Base-by-base conservation (phyloP, 1,140 invertebrate genomes). In the Sarcophaga bullata region DNA sequence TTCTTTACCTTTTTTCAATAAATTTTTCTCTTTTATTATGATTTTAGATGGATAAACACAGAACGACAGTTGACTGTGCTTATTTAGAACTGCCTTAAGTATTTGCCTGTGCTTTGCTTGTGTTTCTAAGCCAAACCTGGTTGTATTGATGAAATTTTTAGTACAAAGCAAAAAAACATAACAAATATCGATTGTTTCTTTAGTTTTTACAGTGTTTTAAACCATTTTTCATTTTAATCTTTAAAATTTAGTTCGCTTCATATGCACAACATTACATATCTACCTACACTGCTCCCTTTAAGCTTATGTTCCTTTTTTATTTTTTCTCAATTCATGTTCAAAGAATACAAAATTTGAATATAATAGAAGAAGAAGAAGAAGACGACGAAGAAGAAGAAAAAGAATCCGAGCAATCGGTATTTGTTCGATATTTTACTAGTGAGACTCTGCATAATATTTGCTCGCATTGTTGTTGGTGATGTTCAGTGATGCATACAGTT, bases 401-500 rank as follows among this genome's bases (percentile, higher is more conserved):
- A 37, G 25, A 2, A 37, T 37, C 25, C 4, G 25, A 37, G 25
- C 25, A 37, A 37, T 37, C 25, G 25, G 25, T 37, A 37, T 37
- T 37, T 37, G 25, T 37, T 37, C 25, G 25, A 37, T 37, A 37
- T 37, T 37, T 37, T 37, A 37, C 25, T 37, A 37, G 25, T 37
- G 25, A 37, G 25, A 37, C 25, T 37, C 4, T 37, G 25, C 1
- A 37, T 37, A 37, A 37, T 4, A 37, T 37, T 37, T 37, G 25
- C 25, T 37, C 25, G 4, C 25, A 37, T 37, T 37, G 25, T 37
- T 37, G 25, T 58, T 19, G 17, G 10, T 68, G 62, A 58, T 68
- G 62, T 10, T 68, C 62, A 68, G 62, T 68, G 62, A 68, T 68
- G 62, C 62, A 68, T 68, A 19, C 62, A 19, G 62, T 19, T 68